Conservation (phyloP, 2,888 invertebrate genomes). For the Orchesellides sinensis region DNA sequence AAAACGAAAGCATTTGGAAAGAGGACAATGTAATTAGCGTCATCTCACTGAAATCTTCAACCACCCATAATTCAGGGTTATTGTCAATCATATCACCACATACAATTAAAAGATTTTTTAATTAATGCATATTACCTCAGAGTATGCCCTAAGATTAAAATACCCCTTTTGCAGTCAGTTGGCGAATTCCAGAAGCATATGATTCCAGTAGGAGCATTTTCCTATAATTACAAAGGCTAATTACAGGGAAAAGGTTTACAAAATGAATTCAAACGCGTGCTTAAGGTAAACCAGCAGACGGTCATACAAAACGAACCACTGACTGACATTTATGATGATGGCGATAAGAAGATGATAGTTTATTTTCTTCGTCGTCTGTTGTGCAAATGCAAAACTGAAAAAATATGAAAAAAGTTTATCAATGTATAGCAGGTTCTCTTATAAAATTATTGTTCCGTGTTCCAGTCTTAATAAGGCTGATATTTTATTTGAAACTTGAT, state of each 20-base stretch:
- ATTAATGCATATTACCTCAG: constrained; percentile 34
- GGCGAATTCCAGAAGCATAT: constrained; percentile 42
- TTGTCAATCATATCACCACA: constrained; percentile 51
- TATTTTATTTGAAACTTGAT: neutral
- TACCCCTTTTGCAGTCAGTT: constrained; percentile 17
- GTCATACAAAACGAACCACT: constrained; percentile 17
- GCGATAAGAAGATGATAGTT: neutral
- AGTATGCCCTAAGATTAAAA: neutral
- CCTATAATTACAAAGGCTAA: constrained; percentile 55
- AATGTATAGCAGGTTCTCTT: no score
- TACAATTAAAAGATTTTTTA: constrained; percentile 54
- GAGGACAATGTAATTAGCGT: constrained; percentile 59
- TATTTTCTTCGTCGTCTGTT: neutral
- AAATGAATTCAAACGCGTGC: constrained; percentile 58
- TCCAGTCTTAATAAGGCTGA: neutral
- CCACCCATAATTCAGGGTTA: constrained; percentile 49
- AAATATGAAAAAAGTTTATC: neutral
- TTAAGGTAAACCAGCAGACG: constrained; percentile 44
- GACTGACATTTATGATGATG: constrained; percentile 18
- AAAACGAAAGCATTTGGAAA: constrained; percentile 46
- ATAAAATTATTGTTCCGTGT: constrained; percentile 29
- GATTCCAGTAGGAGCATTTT: constrained; percentile 38
- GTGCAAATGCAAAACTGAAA: constrained; percentile 10
- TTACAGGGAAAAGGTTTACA: constrained; percentile 54
- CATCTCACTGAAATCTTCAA: constrained; percentile 45